Evolutionary conservation across 2,888 invertebrate species (phyloP).

Genomic region (Smittia sp.): DNA sequence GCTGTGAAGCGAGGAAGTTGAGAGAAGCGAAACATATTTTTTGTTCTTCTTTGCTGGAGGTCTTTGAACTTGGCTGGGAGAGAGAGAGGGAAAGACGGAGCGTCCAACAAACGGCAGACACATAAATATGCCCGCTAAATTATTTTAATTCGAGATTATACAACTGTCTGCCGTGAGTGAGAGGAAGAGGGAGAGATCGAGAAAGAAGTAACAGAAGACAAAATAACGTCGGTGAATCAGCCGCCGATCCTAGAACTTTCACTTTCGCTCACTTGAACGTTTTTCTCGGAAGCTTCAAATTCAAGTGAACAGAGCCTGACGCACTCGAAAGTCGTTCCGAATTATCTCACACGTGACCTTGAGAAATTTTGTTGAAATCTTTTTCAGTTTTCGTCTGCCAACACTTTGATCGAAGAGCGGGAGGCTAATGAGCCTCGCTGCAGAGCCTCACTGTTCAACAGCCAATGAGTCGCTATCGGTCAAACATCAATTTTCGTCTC

Average conservation of each 20-base stretch:
- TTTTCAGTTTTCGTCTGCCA: not conserved
- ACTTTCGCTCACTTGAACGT: not conserved
- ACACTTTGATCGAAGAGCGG: too few species aligned
- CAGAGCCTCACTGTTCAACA: too few species aligned
- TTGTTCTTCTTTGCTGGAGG: not conserved
- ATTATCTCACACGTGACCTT: not conserved
- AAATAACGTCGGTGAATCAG: not conserved
- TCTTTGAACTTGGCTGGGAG: slow-evolving; percentile 1
- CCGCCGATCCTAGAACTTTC: slow-evolving; percentile 24
- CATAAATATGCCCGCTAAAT: slow-evolving; percentile 38
- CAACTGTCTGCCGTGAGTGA: slow-evolving; percentile 28
- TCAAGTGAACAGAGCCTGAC: not conserved
- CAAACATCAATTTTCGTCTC: not conserved
- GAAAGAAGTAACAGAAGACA: not conserved
- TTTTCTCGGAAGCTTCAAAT: slow-evolving; percentile 16
- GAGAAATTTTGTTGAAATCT: slow-evolving; percentile 1
- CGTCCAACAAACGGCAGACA: slow-evolving; percentile 21
- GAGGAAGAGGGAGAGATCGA: not conserved
- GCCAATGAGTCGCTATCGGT: too few species aligned
- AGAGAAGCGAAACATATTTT: not conserved
- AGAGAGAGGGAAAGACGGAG: not conserved
- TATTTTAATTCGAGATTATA: slow-evolving; percentile 40
- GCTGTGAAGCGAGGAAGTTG: not conserved
- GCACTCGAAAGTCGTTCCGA: not conserved
- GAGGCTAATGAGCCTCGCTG: too few species aligned